phyloP scores from a whole-genome alignment of 2,888 invertebrate genomes.

The Thymelicus acteon region DNA sequence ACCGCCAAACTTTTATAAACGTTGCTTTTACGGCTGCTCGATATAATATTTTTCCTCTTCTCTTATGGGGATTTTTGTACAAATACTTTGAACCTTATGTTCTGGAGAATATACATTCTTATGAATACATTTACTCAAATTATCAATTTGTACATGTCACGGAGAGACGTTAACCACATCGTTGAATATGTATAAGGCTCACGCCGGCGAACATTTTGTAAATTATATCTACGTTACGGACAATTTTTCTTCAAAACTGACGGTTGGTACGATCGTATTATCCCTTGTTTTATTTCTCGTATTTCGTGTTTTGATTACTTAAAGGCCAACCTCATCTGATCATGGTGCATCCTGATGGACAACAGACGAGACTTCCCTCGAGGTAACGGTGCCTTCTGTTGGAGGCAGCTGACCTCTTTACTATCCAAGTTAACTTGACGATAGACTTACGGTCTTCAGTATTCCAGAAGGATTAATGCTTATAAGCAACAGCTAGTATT shows the following conservation, averaged over 20 bases:
- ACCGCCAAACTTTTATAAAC: slow-evolving; percentile 16
- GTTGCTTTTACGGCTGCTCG: slow-evolving; percentile 17
- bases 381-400: too few relatives aligned
- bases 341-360: too few relatives aligned
- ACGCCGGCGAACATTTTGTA: slow-evolving; percentile 27
- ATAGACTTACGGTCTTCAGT: too few relatives aligned
- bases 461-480: too few relatives aligned
- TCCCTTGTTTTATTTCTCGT: not conserved
- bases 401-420: too few relatives aligned
- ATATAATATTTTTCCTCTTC: slow-evolving; percentile 9
- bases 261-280: slow-evolving; percentile 7
- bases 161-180: slow-evolving; percentile 26
- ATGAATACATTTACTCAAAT: slow-evolving; percentile 15
- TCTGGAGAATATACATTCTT: slow-evolving; percentile 15
- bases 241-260: slow-evolving; percentile 17
- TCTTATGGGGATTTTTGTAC: not conserved
- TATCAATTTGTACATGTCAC: slow-evolving; percentile 32
- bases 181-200: slow-evolving; percentile 34
- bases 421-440: too few relatives aligned
- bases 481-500: too few relatives aligned
- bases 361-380: too few relatives aligned
- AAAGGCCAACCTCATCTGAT: too few relatives aligned
- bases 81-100: slow-evolving; percentile 26
- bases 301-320: too few relatives aligned
- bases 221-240: slow-evolving; percentile 31